These are phyloP conservation scores for Papilio aristodemus DNA, from an alignment of 1,140 invertebrate species.

Conservation along the genomic window DNA sequence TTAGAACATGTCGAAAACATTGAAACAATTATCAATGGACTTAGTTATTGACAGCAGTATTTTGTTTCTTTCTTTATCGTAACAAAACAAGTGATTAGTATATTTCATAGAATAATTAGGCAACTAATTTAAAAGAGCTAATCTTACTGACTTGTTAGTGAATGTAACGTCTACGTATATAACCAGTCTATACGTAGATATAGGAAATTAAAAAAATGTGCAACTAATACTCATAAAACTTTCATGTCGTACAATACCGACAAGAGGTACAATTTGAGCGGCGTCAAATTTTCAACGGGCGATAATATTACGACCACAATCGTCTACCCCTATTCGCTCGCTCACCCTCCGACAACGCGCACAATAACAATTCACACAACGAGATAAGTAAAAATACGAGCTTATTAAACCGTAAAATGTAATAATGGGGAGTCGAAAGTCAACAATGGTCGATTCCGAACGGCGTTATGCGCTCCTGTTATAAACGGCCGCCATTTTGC, in stretches of 20 bases:
- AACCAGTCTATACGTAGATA: neutral
- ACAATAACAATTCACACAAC: conserved; percentile 72
- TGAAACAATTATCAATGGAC: neutral
- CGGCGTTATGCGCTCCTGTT: conserved; percentile 24
- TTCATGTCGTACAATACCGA: neutral
- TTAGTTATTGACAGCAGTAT: neutral
- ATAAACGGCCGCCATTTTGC: conserved; percentile 45
- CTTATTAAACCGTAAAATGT: conserved; percentile 79
- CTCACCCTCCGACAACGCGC: conserved; percentile 55
- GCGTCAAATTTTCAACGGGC: conserved; percentile 13
- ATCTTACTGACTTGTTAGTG: too few relatives aligned
- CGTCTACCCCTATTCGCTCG: conserved; percentile 12
- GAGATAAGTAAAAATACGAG: conserved; percentile 78
- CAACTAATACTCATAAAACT: conserved; percentile 4
- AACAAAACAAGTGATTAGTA: neutral
- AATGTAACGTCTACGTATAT: neutral
- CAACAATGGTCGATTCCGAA: conserved; percentile 66
- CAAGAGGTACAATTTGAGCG: conserved; percentile 5
- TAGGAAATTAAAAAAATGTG: neutral
- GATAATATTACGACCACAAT: conserved; percentile 26
- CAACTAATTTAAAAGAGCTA: neutral
- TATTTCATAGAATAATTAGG: neutral
- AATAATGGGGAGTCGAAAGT: conserved; percentile 72
- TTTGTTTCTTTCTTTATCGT: neutral
- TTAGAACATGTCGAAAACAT: neutral